Conservation (phyloP, 2,888 invertebrate species). For the Plebejus argus region DNA sequence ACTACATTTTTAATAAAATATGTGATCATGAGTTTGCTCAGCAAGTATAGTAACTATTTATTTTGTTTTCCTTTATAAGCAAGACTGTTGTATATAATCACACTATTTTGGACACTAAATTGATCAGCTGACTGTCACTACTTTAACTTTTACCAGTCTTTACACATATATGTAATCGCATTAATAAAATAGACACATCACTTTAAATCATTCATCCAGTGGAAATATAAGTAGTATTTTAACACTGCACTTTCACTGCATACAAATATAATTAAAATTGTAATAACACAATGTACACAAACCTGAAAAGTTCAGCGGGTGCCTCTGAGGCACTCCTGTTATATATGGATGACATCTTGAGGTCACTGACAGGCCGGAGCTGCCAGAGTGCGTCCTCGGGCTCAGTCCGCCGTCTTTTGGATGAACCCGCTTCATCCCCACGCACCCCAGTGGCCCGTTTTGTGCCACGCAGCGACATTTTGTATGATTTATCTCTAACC, state of each 20-base stretch:
- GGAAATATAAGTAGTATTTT: neutral
- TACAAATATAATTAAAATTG: conserved; percentile 32
- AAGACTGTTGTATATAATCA: neutral
- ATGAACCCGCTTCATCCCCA: conserved; percentile 68
- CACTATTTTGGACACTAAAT: neutral
- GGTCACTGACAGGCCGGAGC: conserved; percentile 90
- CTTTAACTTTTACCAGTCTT: neutral
- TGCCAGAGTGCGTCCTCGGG: conserved; percentile 85
- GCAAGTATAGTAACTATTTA: neutral
- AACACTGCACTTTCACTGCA: conserved; percentile 22
- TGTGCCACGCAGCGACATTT: conserved; percentile 77
- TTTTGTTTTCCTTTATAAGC: neutral
- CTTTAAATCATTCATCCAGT: neutral
- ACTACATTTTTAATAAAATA: neutral
- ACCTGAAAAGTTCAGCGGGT: conserved; percentile 90
- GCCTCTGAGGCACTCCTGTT: conserved; percentile 90
- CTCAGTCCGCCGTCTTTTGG: conserved; percentile 72
- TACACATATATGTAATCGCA: neutral
- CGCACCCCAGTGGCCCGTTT: conserved; percentile 72
- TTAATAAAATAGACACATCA: neutral
- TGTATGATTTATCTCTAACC: conserved; percentile 60
- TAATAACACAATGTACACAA: conserved; percentile 52
- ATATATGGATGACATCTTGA: conserved; percentile 94
- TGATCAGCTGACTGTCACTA: neutral
- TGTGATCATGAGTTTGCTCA: neutral